Evolutionary conservation across 2,113 vertebrate genomes (phyloP).

Genomic region (Clarias macrocephalus): DNA sequence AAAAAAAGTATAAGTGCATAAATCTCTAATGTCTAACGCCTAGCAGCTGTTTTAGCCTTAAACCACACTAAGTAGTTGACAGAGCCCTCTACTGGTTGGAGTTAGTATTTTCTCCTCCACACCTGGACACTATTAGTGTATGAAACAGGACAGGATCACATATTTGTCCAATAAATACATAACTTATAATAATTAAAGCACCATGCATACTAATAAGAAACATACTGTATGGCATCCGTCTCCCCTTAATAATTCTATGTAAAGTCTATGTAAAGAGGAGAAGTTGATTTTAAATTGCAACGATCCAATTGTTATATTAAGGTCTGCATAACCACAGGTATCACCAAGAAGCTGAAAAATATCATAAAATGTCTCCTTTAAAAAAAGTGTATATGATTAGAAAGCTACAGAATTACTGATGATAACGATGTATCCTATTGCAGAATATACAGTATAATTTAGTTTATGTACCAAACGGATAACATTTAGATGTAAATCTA

Average conservation of each 20-base stretch:
- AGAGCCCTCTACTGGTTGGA: conserved; percentile 81
- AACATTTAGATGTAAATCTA: neutral
- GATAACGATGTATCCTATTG: neutral
- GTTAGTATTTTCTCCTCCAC: conserved; percentile 50
- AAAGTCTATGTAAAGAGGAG: conserved; percentile 49
- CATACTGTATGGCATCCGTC: conserved; percentile 29
- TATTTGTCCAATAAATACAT: neutral
- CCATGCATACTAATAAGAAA: conserved; percentile 48
- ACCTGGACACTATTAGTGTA: conserved; percentile 6
- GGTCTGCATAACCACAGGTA: conserved; percentile 9
- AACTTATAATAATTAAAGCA: conserved; percentile 29
- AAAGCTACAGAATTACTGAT: neutral
- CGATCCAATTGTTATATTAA: conserved; percentile 53
- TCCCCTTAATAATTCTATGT: conserved; percentile 41
- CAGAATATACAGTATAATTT: neutral
- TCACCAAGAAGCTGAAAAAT: neutral
- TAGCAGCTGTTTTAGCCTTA: conserved; percentile 31
- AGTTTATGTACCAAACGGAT: neutral
- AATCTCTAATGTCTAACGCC: neutral
- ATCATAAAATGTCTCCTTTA: neutral
- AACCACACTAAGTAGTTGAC: conserved; percentile 64
- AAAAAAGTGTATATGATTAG: neutral
- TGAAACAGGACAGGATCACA: conserved; percentile 16
- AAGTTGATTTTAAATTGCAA: conserved; percentile 54
- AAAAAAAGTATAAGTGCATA: neutral